Conservation (phyloP, 2,888 invertebrate species). For the Agonopterix heracliana region DNA sequence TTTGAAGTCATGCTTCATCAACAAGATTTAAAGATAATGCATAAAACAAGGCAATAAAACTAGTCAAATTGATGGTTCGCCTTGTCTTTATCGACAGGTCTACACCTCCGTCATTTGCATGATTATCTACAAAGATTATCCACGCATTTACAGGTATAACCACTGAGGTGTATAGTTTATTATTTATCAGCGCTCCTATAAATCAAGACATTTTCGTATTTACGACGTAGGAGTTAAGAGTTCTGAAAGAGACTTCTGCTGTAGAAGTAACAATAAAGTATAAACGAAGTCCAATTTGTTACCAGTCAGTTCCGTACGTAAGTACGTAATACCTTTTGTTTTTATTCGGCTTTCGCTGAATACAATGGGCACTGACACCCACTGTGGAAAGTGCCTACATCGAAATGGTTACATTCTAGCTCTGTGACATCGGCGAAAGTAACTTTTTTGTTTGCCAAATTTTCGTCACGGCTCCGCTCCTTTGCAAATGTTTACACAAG, state of each 20-base stretch:
- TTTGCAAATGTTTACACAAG: conserved; percentile 42
- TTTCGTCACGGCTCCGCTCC: conserved; percentile 28
- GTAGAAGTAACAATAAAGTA: background rate
- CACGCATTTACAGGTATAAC: too few species aligned
- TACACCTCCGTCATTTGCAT: conserved; percentile 11
- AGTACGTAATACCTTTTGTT: conserved; percentile 47
- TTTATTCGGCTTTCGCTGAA: conserved; percentile 57
- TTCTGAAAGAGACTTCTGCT: too few species aligned
- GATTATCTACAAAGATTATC: conserved; percentile 1
- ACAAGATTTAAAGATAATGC: background rate
- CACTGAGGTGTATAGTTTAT: too few species aligned
- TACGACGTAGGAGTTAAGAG: too few species aligned
- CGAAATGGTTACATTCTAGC: conserved; percentile 32
- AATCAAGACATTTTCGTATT: too few species aligned
- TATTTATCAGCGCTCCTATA: too few species aligned
- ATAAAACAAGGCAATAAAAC: background rate
- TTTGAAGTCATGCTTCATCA: background rate
- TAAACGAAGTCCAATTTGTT: background rate
- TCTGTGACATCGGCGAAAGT: conserved; percentile 53
- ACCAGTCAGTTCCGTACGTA: background rate
- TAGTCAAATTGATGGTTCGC: background rate
- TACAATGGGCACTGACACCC: conserved; percentile 59
- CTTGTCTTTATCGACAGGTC: conserved; percentile 2
- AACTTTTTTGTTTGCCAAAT: conserved; percentile 43
- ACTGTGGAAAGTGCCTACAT: conserved; percentile 55